phyloP scores from a whole-genome alignment of 2,113 vertebrate species.

The Semnopithecus entellus region DNA sequence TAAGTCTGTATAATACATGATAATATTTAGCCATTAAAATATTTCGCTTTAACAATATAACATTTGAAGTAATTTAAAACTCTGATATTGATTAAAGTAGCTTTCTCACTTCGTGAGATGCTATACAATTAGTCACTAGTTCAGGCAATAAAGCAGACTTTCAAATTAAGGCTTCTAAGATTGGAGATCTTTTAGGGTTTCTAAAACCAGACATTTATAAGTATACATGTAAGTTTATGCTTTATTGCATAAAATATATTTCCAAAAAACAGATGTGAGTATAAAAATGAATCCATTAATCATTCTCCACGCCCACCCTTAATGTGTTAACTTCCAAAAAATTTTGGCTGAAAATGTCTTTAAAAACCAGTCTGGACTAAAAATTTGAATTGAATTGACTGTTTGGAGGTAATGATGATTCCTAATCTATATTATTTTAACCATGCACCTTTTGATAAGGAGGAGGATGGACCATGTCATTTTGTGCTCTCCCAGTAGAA shows the following conservation, averaged over 20 bases:
- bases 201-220: conserved; percentile 50
- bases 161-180: conserved; percentile 17
- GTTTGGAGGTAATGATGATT: background rate
- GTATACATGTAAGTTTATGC: background rate
- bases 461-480: background rate
- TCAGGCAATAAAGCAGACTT: conserved; percentile 21
- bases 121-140: conserved; percentile 39
- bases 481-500: background rate
- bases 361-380: conserved; percentile 29
- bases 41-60: background rate
- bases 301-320: background rate
- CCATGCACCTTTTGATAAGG: background rate
- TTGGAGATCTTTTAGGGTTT: conserved; percentile 20
- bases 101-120: conserved; percentile 11
- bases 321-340: background rate
- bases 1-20: background rate
- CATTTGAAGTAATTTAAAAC: conserved; percentile 38
- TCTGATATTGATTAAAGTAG: conserved; percentile 23
- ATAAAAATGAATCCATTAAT: conserved; percentile 3
- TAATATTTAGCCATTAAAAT: conserved; percentile 45
- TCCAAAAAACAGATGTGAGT: background rate
- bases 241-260: conserved; percentile 20
- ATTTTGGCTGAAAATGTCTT: conserved; percentile 8
- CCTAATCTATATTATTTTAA: conserved; percentile 6
- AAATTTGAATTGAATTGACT: conserved; percentile 17